Evolutionary conservation across 1,140 invertebrate genomes (phyloP).

Genomic region (Eurosta solidaginis): DNA sequence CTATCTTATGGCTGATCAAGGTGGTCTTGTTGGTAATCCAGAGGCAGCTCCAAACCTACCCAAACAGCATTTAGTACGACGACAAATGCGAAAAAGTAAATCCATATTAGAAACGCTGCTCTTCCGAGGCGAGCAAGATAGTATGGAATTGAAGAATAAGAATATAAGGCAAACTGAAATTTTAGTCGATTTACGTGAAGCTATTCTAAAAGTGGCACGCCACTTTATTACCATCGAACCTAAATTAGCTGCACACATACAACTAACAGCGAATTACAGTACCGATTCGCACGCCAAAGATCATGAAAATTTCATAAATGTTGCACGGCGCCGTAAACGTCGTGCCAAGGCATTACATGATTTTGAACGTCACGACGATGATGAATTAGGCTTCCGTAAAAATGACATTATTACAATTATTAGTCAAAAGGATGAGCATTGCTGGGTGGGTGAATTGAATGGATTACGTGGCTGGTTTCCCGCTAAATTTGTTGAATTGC

Average conservation of each 20-base stretch:
- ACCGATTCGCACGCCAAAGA: constrained; percentile 95
- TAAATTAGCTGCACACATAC: constrained; percentile 66
- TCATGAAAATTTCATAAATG: constrained; percentile 92
- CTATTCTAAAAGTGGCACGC: constrained; percentile 74
- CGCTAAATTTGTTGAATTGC: constrained; percentile 94
- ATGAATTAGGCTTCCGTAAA: constrained; percentile 97
- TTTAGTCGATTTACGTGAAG: constrained; percentile 93
- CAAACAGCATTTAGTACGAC: constrained; percentile 80
- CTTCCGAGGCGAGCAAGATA: constrained; percentile 74
- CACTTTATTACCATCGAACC: constrained; percentile 59
- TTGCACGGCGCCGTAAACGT: constrained; percentile 81
- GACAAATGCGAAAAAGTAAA: constrained; percentile 89
- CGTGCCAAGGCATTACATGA: constrained; percentile 86
- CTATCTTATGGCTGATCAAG: constrained; percentile 95
- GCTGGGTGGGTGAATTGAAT: constrained; percentile 99
- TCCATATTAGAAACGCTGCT: constrained; percentile 88
- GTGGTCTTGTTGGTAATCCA: constrained; percentile 88
- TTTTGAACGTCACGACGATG: constrained; percentile 97
- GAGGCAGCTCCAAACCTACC: constrained; percentile 87
- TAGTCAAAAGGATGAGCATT: constrained; percentile 98
- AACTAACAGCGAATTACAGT: constrained; percentile 88
- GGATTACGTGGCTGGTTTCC: constrained; percentile 98
- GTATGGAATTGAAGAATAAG: constrained; percentile 89
- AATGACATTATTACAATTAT: constrained; percentile 98
- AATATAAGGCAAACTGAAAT: constrained; percentile 95